Evolutionary conservation across 2,113 vertebrate genomes (phyloP), one percentile per base, ranked within the genome.

Genomic region (Istiophorus platypterus): DNA sequence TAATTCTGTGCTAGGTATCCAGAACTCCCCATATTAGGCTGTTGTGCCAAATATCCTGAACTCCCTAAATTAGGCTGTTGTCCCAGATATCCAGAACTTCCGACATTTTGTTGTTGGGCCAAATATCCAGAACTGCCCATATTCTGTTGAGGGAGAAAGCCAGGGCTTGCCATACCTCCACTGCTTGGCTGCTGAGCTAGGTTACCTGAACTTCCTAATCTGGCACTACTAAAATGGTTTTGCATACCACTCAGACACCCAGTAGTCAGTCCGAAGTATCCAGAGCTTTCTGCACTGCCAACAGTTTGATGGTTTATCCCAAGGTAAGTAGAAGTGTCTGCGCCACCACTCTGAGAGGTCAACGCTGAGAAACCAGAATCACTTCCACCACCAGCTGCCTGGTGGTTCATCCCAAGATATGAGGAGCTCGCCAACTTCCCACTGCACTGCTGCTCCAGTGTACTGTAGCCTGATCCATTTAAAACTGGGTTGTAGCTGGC

Each of bases 381-480:
- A 88, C 85, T 88, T 74, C 91, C 92, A 62, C 77, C 89, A 64
- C 87, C 92, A 2, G 73, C 49, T 8, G 62, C 77, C 51, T 82
- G 94, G 76, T 89, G 84, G 76, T 91, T 91, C 90, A 89, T 88
- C n/a, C 92, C 82, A 18, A 88, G 72, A 41, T 93, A 95, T 0
- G 83, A 68, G 18, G 87, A 86, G 73, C 82, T 57, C 15, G 68
- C 73, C 31, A 80, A 27, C 77, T 89, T 91, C 39, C 72, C 83
- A 51, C 81, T 80, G 64, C 82, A 6, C 15, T 92, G 92, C n/a
- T 90, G 92, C 22, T 93, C 93, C 61, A 92, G 45, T 77, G 91
- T 89, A 0, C 93, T 92, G 73, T 94, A 95, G n/a, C 93, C 89
- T 14, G 93, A 93, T 80, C 95, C 95, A 11, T 96, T 96, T 84